These are phyloP conservation scores for Lithobates sylvaticus DNA, from an alignment of 2,797 vertebrate species.

Conservation along the genomic window DNA sequence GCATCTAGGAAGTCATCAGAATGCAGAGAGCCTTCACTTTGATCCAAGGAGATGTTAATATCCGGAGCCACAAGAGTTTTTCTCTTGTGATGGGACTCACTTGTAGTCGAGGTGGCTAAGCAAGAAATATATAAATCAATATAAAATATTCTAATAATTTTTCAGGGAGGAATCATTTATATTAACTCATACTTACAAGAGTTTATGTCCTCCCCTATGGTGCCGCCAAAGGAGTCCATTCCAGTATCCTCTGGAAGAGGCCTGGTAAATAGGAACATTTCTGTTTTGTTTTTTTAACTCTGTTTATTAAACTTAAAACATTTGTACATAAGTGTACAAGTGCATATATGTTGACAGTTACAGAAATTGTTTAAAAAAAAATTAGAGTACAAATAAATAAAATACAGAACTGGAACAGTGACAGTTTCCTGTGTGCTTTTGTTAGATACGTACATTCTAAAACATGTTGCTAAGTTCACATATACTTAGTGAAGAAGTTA, in stretches of 20 bases:
- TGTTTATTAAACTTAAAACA: too few species aligned
- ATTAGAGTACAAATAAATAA: too few species aligned
- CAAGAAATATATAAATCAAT: conserved; percentile 24
- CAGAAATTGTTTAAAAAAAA: too few species aligned
- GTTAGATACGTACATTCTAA: too few species aligned
- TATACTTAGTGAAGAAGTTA: too few species aligned
- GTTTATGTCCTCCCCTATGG: conserved; percentile 75
- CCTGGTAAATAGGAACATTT: conserved; percentile 69
- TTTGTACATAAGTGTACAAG: too few species aligned
- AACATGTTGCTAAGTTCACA: too few species aligned
- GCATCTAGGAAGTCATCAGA: conserved; percentile 96
- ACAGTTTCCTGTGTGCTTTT: too few species aligned
- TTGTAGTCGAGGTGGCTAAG: conserved; percentile 84
- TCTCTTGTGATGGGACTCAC: conserved; percentile 82
- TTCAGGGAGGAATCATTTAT: neutral
- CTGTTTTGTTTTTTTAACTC: neutral
- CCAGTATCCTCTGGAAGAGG: conserved; percentile 89
- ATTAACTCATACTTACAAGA: conserved; percentile 80
- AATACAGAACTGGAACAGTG: too few species aligned
- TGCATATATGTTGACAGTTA: too few species aligned
- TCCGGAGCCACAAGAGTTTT: conserved; percentile 93
- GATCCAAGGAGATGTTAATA: conserved; percentile 97
- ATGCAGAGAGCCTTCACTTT: conserved; percentile 93
- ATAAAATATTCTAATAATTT: neutral
- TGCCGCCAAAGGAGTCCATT: conserved; percentile 86